These are phyloP conservation scores for Taurulus bubalis DNA, from an alignment of 2,113 vertebrate species.

Conservation along the genomic window DNA sequence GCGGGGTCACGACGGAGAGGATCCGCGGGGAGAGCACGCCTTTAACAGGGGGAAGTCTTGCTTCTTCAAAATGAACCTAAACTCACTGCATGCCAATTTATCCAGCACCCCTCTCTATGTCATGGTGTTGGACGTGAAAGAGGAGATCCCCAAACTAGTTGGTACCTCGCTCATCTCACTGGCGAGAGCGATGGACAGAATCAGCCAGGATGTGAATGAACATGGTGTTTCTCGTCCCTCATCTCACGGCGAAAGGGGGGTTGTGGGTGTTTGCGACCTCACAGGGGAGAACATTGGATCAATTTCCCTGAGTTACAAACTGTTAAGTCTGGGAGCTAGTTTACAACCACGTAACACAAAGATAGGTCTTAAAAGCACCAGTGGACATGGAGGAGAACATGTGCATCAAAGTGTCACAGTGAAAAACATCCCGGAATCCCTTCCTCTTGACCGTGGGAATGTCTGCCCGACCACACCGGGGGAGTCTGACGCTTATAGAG, in stretches of 20 bases:
- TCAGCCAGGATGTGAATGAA: conserved; percentile 71
- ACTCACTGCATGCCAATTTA: conserved; percentile 70
- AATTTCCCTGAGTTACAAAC: conserved; percentile 84
- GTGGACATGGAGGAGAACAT: not conserved
- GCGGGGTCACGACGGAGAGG: not conserved
- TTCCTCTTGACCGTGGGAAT: conserved; percentile 12
- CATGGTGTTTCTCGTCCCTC: conserved; percentile 61
- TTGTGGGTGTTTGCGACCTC: conserved; percentile 74
- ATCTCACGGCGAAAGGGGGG: conserved; percentile 73
- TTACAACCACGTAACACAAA: conserved; percentile 69
- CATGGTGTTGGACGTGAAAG: conserved; percentile 80
- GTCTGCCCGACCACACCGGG: conserved; percentile 3
- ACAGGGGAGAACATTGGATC: conserved; percentile 82
- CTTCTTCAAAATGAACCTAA: conserved; percentile 83
- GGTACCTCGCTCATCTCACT: conserved; percentile 85
- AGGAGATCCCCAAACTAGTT: conserved; percentile 77
- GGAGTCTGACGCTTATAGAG: conserved; percentile 20
- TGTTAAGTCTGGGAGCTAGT: conserved; percentile 81
- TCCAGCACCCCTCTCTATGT: conserved; percentile 80
- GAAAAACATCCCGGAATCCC: not conserved
- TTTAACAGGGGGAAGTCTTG: conserved; percentile 90
- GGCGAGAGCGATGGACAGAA: conserved; percentile 65
- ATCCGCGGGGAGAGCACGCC: conserved; percentile 15
- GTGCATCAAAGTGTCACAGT: not conserved
- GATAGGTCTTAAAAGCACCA: not conserved